Base-by-base conservation (phyloP, 2,797 vertebrate genomes). In the Schizopygopsis pylzovi region DNA sequence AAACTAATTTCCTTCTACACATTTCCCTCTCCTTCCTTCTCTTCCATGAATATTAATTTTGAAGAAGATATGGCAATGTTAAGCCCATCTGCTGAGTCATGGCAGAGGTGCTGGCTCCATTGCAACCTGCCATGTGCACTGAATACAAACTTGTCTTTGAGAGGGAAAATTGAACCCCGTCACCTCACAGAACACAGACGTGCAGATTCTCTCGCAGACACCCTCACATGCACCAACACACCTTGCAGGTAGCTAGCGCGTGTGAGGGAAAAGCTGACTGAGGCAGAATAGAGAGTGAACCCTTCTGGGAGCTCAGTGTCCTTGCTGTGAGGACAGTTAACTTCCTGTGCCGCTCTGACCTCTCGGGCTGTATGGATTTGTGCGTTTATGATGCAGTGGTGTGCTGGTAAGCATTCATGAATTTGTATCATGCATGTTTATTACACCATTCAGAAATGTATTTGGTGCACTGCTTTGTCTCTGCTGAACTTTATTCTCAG, bases 261-360 rank as follows among this genome's bases (percentile, higher is more conserved):
- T 59, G 72, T 89, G 92, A 91, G 93, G 91, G 91, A 93, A 93
- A 73, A 85, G 93, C 94, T 95, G 93, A 94, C 93, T 90, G 87
- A 92, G 93, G 91, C 94, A 92, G 92, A 95, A 92, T 83, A 86
- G 90, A 89, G 89, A 89, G 91, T 84, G 79, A 89, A 86, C 80
- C 92, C 93, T 92, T 88, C 70, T 59, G 91, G 92, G 94, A 93
- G 88, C 88, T 86, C 65, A 68, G 90, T 94, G 94, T 94, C 95
- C 94, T 95, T 95, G 93, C 93, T 93, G 93, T 89, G 91, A 91
- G 92, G 90, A 94, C 93, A 91, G 91, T 89, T 92, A 88, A 92
- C 91, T 93, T 93, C 87, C 91, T 92, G 82, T 56, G 56, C 80
- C 43, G 83, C 87, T 85, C 76, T 83, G 84, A 82, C 85, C 87